Percentiles rank a stretch among this genome's conserved stretches.
phyloP scores from a whole-genome alignment of 1,140 invertebrate genomes.

The Marisa cornuarietis region DNA sequence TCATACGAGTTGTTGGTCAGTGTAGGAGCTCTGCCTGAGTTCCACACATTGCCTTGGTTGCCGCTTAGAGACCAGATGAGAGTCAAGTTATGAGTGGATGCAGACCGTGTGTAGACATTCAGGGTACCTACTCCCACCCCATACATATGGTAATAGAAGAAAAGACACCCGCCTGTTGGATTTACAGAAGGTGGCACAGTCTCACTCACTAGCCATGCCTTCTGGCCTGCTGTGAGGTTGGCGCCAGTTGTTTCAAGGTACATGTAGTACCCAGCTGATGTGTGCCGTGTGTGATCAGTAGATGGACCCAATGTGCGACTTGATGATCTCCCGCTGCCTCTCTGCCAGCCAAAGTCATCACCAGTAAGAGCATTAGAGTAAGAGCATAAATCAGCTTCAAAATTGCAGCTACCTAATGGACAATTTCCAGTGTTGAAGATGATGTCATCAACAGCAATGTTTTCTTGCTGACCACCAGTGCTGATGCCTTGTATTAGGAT shows the following conservation, averaged over 20 bases:
- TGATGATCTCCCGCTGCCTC: constrained; percentile 55
- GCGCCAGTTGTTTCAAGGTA: constrained; percentile 57
- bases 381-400: constrained; percentile 59
- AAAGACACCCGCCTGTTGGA: constrained; percentile 17
- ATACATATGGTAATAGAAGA: constrained; percentile 79
- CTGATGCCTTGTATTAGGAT: constrained; percentile 16
- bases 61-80: constrained; percentile 22
- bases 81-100: constrained; percentile 20
- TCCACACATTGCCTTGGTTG: constrained; percentile 48
- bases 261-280: constrained; percentile 47
- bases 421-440: constrained; percentile 47
- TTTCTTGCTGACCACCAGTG: constrained; percentile 69
- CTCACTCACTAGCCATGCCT: constrained; percentile 55
- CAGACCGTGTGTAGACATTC: constrained; percentile 45
- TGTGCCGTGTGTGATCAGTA: constrained; percentile 48
- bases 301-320: constrained; percentile 45
- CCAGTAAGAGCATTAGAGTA: constrained; percentile 46
- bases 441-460: constrained; percentile 62
- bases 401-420: constrained; percentile 50
- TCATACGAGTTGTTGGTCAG: constrained; percentile 31
- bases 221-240: constrained; percentile 43
- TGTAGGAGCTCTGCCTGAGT: constrained; percentile 31
- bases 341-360: constrained; percentile 61
- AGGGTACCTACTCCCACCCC: constrained; percentile 66
- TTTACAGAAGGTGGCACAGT: constrained; percentile 24